Conservation (phyloP, 2,113 vertebrate genomes). For the Peucedramus taeniatus region DNA sequence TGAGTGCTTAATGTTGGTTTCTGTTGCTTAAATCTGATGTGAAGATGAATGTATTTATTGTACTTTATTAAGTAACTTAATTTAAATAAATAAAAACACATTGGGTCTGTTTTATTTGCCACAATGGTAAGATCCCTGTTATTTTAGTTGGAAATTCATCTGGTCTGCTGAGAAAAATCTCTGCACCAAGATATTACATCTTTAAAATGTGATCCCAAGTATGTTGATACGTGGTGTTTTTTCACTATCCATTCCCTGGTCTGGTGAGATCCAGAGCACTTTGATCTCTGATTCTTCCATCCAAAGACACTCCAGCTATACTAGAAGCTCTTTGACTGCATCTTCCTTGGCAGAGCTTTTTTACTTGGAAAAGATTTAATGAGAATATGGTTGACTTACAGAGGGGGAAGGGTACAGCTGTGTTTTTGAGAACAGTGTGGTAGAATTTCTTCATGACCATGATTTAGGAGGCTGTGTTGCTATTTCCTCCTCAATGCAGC, state of each 20-base stretch:
- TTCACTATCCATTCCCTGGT: neutral
- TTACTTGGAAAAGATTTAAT: neutral
- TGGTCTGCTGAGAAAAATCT: neutral
- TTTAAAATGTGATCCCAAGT: neutral
- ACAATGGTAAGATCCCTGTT: neutral
- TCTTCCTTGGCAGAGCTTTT: neutral
- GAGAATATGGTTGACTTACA: neutral
- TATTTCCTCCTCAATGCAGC: neutral
- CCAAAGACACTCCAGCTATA: neutral
- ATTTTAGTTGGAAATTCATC: neutral
- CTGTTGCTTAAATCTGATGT: neutral
- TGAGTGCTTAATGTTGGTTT: neutral
- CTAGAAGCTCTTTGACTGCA: neutral
- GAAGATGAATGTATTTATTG: neutral
- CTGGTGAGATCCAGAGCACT: neutral
- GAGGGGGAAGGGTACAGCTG: neutral
- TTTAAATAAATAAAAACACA: neutral
- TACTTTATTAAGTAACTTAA: neutral
- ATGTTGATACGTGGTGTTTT: rapidly evolving
- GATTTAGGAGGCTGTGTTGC: neutral
- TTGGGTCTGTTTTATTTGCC: neutral
- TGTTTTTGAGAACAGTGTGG: neutral
- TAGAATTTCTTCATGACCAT: neutral
- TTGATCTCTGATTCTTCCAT: neutral
- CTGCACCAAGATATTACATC: neutral